Conservation (phyloP, 2,888 invertebrate genomes). For the Rotaria sp. region DNA sequence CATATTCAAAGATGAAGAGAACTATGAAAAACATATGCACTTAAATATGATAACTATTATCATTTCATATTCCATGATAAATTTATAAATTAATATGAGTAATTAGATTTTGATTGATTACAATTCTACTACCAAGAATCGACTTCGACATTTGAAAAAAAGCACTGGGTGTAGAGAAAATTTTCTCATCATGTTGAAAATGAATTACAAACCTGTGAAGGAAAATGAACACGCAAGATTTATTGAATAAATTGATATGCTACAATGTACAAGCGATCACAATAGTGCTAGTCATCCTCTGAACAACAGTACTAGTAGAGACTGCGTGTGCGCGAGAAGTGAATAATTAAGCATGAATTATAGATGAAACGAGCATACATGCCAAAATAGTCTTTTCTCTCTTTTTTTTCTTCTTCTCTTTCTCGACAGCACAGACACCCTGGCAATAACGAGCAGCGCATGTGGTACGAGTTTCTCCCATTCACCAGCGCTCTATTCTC, state of each 20-base stretch:
- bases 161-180: neutral
- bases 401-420: neutral
- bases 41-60: neutral
- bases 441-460: neutral
- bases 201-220: neutral
- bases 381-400: neutral
- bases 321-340: neutral
- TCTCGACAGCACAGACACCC: neutral
- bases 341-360: slow-evolving; percentile 19
- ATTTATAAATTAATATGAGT: neutral
- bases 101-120: neutral
- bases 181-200: neutral
- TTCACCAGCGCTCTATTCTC: neutral
- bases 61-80: neutral
- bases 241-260: neutral
- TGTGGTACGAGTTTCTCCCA: neutral
- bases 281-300: neutral
- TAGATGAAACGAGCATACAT: slow-evolving; percentile 15
- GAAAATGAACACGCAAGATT: neutral
- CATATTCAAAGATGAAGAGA: neutral
- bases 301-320: neutral
- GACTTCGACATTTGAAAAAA: neutral
- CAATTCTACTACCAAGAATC: neutral
- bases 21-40: neutral
- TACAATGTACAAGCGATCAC: neutral